A percentile compares a stretch with the other conserved stretches of the same genome.
phyloP scores from a whole-genome alignment of 1,140 invertebrate genomes.

The Orchestia grillus region DNA sequence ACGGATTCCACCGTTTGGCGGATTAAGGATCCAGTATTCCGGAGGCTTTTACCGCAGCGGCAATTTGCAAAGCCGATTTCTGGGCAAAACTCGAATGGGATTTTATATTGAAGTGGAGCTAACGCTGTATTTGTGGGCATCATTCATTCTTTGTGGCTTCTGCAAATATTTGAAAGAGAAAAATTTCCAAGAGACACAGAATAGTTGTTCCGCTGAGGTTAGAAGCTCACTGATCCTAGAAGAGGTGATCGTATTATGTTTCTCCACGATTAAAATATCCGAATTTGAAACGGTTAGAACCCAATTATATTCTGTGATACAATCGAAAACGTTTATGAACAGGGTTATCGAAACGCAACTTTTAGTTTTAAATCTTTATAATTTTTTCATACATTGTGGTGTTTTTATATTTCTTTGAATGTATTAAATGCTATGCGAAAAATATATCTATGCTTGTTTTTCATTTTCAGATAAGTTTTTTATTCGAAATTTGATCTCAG shows the following conservation, averaged over 20 bases:
- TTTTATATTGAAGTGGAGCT: neutral
- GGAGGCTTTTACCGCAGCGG: neutral
- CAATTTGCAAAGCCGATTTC: slow-evolving; percentile 30
- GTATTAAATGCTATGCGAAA: too few species aligned
- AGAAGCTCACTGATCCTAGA: neutral
- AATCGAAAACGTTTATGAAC: too few species aligned
- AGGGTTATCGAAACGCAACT: too few species aligned
- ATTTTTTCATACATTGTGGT: too few species aligned
- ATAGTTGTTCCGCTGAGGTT: neutral
- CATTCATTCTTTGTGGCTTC: neutral
- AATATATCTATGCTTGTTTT: too few species aligned
- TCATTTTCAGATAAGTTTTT: too few species aligned
- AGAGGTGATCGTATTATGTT: neutral
- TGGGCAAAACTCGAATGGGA: slow-evolving; percentile 1
- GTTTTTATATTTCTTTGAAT: too few species aligned
- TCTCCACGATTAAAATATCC: neutral
- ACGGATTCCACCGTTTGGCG: neutral
- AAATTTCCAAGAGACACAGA: neutral
- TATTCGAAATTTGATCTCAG: too few species aligned
- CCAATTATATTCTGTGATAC: too few species aligned
- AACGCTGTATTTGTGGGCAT: neutral
- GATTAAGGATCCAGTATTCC: neutral
- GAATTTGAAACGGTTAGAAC: neutral
- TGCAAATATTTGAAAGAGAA: neutral
- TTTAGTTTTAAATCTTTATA: too few species aligned